phyloP scores from a whole-genome alignment of 2,888 invertebrate species.

The Willowsia nigromaculata region DNA sequence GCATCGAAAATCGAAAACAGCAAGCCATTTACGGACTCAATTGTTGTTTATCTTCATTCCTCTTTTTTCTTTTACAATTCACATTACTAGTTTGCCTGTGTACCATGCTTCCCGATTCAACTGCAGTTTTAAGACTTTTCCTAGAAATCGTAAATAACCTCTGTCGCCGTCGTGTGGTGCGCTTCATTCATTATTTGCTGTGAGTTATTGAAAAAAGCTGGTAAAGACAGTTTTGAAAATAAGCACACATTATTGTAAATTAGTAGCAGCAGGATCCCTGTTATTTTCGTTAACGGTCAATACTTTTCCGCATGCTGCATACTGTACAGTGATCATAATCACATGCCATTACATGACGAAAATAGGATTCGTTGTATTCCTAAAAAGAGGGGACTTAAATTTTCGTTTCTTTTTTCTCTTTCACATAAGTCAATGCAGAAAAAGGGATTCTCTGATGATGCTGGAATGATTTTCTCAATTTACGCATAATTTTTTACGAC shows the following conservation, averaged over 20 bases:
- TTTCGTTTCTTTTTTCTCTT: neutral
- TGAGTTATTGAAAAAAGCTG: slow-evolving; percentile 12
- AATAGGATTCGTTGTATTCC: neutral
- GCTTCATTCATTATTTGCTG: neutral
- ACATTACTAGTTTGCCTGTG: neutral
- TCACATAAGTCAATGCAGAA: neutral
- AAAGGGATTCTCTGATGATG: neutral
- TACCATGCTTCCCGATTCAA: neutral
- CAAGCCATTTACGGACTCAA: neutral
- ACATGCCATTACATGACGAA: slow-evolving; percentile 1
- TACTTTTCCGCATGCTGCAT: neutral
- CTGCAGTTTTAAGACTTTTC: slow-evolving; percentile 65
- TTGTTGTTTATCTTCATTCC: neutral
- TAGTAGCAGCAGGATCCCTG: slow-evolving; percentile 30
- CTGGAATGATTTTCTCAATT: slow-evolving; percentile 37
- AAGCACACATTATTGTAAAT: slow-evolving; percentile 21
- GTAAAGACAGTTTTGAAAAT: neutral
- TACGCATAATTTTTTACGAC: slow-evolving; percentile 46
- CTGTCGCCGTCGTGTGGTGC: neutral
- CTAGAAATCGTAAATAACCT: slow-evolving; percentile 56
- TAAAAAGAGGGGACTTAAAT: neutral
- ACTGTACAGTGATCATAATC: slow-evolving; percentile 14
- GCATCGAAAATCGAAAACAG: neutral
- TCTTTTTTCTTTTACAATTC: slow-evolving; percentile 23
- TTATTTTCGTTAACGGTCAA: slow-evolving; percentile 24